Conservation (phyloP, 2,888 invertebrate genomes). For the Julus scandinavius region DNA sequence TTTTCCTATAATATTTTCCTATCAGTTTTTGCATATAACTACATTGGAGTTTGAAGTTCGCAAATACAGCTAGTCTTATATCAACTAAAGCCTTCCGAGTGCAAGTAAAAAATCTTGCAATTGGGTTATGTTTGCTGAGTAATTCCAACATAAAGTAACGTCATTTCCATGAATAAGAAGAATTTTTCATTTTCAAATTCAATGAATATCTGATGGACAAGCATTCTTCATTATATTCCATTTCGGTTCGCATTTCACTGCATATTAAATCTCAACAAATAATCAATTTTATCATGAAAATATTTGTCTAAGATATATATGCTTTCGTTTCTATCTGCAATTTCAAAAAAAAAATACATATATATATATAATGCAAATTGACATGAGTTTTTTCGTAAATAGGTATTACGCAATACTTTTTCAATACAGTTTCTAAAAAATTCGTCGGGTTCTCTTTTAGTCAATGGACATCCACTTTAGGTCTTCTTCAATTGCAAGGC, state of each 20-base stretch:
- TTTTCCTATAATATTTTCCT: not conserved
- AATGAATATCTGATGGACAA: constrained; percentile 14
- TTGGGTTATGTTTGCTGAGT: not conserved
- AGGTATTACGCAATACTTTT: too few relatives aligned
- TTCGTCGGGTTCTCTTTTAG: too few relatives aligned
- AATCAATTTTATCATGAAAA: too few relatives aligned
- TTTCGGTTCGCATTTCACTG: not conserved
- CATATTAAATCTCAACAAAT: not conserved
- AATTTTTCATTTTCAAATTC: constrained; percentile 33
- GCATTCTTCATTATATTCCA: constrained; percentile 2
- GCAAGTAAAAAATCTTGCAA: not conserved
- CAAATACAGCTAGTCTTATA: not conserved
- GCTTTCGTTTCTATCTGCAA: too few relatives aligned
- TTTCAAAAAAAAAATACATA: too few relatives aligned
- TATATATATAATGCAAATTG: too few relatives aligned
- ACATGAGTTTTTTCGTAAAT: too few relatives aligned
- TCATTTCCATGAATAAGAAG: not conserved
- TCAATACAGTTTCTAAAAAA: too few relatives aligned
- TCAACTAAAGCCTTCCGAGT: not conserved
- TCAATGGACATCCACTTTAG: too few relatives aligned
- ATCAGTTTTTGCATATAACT: not conserved
- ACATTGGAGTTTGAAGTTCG: not conserved
- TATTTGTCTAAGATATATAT: too few relatives aligned
- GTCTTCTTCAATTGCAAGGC: too few relatives aligned
- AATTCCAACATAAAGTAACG: constrained; percentile 9